A percentile compares a stretch with the other conserved stretches of the same genome.
Evolutionary conservation across 2,797 vertebrate species (phyloP).

Genomic region (Graptemys geographica): DNA sequence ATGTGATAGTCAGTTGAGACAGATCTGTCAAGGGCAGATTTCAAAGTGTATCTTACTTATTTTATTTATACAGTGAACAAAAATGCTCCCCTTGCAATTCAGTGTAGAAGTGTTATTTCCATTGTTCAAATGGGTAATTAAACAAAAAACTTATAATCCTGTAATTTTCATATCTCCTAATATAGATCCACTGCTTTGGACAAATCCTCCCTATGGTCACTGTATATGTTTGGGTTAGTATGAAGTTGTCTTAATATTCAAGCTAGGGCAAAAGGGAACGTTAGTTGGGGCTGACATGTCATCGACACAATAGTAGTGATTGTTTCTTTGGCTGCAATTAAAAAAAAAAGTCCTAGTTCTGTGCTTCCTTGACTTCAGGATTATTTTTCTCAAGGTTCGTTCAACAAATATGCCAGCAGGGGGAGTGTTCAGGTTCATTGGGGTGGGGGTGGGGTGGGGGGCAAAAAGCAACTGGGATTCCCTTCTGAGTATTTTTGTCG

Average conservation of each 20-base stretch:
- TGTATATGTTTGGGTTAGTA: neutral
- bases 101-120: neutral
- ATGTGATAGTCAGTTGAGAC: neutral
- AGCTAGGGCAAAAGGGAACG: neutral
- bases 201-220: neutral
- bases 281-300: neutral
- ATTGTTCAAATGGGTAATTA: neutral
- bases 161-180: neutral
- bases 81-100: neutral
- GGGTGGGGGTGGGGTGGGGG: neutral
- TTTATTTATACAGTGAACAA: neutral
- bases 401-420: slow-evolving; percentile 20
- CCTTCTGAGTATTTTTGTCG: neutral
- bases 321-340: slow-evolving; percentile 49
- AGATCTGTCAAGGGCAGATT: neutral
- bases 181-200: neutral
- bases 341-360: neutral
- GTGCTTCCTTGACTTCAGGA: neutral
- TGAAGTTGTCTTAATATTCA: neutral
- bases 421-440: slow-evolving; percentile 24
- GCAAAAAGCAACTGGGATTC: neutral
- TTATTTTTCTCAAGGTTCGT: slow-evolving; percentile 15
- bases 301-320: neutral
- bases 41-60: neutral
- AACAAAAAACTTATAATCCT: neutral